These are phyloP conservation scores for Anolis apletophallus DNA, from an alignment of 2,797 vertebrate genomes.

Conservation along the genomic window DNA sequence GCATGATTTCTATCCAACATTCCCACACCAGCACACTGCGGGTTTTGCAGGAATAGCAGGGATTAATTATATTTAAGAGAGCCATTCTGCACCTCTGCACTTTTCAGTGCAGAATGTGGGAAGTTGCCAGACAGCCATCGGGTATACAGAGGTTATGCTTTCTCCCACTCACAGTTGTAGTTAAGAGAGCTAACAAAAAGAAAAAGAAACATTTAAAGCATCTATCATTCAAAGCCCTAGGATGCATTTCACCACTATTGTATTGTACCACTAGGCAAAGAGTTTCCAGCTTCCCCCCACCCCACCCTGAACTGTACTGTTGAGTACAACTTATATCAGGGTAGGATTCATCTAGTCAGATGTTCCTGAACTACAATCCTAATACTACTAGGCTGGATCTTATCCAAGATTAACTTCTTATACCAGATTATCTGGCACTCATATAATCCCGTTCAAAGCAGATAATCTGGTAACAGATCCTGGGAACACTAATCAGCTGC, in stretches of 20 bases:
- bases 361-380: no score
- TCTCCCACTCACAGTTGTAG: background rate
- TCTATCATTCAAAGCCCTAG: background rate
- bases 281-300: background rate
- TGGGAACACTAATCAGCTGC: no score
- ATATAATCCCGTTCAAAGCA: no score
- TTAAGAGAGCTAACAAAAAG: background rate
- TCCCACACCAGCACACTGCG: slow-evolving; percentile 9
- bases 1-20: slow-evolving; percentile 41
- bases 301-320: background rate
- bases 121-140: background rate
- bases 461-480: no score
- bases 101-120: slow-evolving; percentile 11
- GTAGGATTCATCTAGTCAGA: no score
- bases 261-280: background rate
- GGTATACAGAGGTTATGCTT: background rate
- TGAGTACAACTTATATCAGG: background rate
- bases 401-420: no score
- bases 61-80: slow-evolving; percentile 43
- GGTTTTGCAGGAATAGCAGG: slow-evolving; percentile 24
- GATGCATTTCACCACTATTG: background rate
- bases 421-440: no score
- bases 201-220: background rate
- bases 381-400: no score
- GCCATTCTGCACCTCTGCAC: slow-evolving; percentile 4